These are phyloP conservation scores for Trachythela sp. DNA, from an alignment of 64 coral and sea anemone species.

Conservation along the genomic window DNA sequence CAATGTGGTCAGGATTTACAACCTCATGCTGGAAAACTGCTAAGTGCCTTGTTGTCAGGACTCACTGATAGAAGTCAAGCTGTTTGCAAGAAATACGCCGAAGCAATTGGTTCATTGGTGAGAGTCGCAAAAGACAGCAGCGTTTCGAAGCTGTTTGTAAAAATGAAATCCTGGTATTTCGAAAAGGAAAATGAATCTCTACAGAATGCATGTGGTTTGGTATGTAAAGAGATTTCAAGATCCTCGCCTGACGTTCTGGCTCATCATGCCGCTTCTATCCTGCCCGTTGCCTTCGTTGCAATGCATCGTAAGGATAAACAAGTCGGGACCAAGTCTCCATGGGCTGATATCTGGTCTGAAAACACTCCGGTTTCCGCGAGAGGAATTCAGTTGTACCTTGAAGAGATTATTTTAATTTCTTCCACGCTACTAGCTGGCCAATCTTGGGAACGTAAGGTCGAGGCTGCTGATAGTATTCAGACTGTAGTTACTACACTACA, in stretches of 20 bases:
- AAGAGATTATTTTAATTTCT: conserved; percentile 69
- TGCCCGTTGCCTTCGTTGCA: conserved; percentile 86
- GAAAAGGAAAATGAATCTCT: conserved; percentile 87
- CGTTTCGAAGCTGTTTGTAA: conserved; percentile 70
- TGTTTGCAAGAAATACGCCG: conserved; percentile 79
- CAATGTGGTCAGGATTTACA: conserved; percentile 75
- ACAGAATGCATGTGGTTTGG: conserved; percentile 69
- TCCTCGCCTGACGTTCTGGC: conserved; percentile 78
- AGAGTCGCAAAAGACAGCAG: conserved; percentile 89
- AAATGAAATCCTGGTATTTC: conserved; percentile 90
- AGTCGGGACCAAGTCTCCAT: conserved; percentile 50
- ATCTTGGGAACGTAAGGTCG: conserved; percentile 68
- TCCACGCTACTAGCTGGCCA: conserved; percentile 66
- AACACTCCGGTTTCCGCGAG: conserved; percentile 74
- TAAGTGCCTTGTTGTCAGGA: conserved; percentile 73
- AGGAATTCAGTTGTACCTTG: conserved; percentile 74
- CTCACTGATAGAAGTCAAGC: conserved; percentile 74
- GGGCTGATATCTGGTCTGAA: conserved; percentile 98
- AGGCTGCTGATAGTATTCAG: conserved; percentile 48
- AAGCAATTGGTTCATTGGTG: conserved; percentile 65
- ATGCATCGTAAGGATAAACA: conserved; percentile 66
- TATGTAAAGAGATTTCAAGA: conserved; percentile 75
- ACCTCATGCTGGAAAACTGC: conserved; percentile 79
- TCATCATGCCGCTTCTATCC: conserved; percentile 62
- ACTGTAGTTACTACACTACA: conserved; percentile 15